Percentiles rank a stretch among this genome's conserved stretches.
Evolutionary conservation across 2,888 invertebrate genomes (phyloP).

Genomic region (Oithona nana): DNA sequence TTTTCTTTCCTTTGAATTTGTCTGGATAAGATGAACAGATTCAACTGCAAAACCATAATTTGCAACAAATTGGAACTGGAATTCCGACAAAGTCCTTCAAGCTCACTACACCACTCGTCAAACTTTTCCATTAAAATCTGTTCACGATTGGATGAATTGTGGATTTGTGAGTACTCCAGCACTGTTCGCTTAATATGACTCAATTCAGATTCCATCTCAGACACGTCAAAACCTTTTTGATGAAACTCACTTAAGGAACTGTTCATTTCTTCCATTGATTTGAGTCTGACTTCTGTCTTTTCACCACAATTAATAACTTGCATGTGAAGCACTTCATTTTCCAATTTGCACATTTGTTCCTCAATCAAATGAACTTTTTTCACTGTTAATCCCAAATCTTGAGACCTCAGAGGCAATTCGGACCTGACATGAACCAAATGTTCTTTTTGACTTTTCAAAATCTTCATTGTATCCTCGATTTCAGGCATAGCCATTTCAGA

Average conservation of each 20-base stretch:
- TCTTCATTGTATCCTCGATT: conserved; percentile 72
- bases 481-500: conserved; percentile 74
- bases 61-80: background rate
- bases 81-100: background rate
- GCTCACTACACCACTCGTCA: background rate
- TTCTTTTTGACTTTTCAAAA: conserved; percentile 71
- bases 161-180: background rate
- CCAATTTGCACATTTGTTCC: conserved; percentile 73
- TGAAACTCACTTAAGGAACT: background rate
- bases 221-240: background rate
- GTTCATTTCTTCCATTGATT: background rate
- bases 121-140: background rate
- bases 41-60: background rate
- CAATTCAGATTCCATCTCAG: background rate
- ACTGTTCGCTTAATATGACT: background rate
- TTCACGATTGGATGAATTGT: background rate
- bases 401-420: conserved; percentile 57
- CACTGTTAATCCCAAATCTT: conserved; percentile 36
- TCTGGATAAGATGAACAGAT: background rate
- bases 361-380: conserved; percentile 42
- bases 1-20: background rate
- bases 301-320: background rate
- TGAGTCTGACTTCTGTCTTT: background rate
- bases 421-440: conserved; percentile 63
- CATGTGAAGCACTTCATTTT: background rate